Percentiles rank a stretch among this genome's conserved stretches.
phyloP scores from a whole-genome alignment of 1,140 invertebrate genomes.

The Diplogasteroides magnus region DNA sequence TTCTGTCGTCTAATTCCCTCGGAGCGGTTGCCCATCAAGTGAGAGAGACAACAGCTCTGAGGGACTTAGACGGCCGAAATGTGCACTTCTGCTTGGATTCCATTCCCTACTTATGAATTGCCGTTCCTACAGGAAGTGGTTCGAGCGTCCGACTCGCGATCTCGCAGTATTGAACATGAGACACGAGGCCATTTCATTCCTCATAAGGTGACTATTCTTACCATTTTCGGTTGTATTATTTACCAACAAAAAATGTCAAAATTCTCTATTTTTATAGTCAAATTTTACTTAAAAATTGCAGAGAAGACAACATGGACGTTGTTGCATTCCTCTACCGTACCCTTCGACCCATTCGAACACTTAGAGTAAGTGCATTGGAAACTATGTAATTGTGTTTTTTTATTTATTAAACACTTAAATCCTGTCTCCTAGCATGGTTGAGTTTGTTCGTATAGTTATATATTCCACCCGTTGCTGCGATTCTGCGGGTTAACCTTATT shows the following conservation, averaged over 20 bases:
- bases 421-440: too few species aligned
- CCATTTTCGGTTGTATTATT: background rate
- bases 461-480: too few species aligned
- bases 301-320: background rate
- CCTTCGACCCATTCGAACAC: slow-evolving; percentile 34
- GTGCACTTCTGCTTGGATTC: too few species aligned
- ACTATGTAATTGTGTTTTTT: too few species aligned
- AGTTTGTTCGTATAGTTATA: too few species aligned
- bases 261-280: slow-evolving; percentile 4
- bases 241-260: background rate
- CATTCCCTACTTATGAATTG: background rate
- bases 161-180: slow-evolving; percentile 32
- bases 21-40: too few species aligned
- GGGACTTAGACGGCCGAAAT: too few species aligned
- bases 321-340: slow-evolving; percentile 19
- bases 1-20: too few species aligned
- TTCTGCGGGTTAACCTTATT: too few species aligned
- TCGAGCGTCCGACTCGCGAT: slow-evolving; percentile 40
- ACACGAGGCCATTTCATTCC: slow-evolving; percentile 45
- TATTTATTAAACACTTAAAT: too few species aligned
- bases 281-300: slow-evolving; percentile 14
- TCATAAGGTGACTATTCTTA: slow-evolving; percentile 27
- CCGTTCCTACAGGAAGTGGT: slow-evolving; percentile 38
- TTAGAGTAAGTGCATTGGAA: slow-evolving; percentile 37
- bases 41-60: too few species aligned